Conservation (phyloP, 1,140 invertebrate genomes). For the Agrypnia vestita region DNA sequence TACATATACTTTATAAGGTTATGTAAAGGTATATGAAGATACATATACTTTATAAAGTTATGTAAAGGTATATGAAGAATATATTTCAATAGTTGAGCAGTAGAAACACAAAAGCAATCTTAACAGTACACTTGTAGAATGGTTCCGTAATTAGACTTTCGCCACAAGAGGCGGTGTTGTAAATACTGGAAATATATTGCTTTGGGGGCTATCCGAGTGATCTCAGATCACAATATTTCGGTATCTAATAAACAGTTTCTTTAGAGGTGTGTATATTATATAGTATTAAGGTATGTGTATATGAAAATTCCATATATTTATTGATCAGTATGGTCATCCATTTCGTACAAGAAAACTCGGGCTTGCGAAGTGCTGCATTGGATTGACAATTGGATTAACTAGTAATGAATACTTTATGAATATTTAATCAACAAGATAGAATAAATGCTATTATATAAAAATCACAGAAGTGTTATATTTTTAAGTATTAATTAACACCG, state of each 20-base stretch:
- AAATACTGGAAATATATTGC: constrained; percentile 52
- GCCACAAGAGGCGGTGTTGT: background rate
- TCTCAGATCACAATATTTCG: constrained; percentile 3
- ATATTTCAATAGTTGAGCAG: constrained; percentile 6
- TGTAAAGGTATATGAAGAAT: constrained; percentile 38
- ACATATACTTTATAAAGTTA: too few species aligned
- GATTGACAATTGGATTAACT: constrained; percentile 2
- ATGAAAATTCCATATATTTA: constrained; percentile 17
- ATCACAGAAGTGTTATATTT: constrained; percentile 9
- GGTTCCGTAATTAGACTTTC: background rate
- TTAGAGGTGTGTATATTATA: background rate
- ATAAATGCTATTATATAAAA: constrained; percentile 21
- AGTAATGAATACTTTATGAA: constrained; percentile 20
- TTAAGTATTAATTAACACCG: background rate
- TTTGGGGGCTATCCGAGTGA: constrained; percentile 5
- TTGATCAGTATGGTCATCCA: constrained; percentile 19
- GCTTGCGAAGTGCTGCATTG: background rate
- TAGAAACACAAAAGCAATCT: constrained; percentile 32
- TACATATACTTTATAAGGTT: background rate
- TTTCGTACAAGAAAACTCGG: constrained; percentile 21
- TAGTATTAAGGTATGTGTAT: constrained; percentile 12
- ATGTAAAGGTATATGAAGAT: too few species aligned
- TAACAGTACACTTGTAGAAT: constrained; percentile 11
- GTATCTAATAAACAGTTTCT: constrained; percentile 6
- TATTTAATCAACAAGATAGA: constrained; percentile 18